phyloP scores from a whole-genome alignment of 2,113 vertebrate genomes.

The Calyptomena viridis region DNA sequence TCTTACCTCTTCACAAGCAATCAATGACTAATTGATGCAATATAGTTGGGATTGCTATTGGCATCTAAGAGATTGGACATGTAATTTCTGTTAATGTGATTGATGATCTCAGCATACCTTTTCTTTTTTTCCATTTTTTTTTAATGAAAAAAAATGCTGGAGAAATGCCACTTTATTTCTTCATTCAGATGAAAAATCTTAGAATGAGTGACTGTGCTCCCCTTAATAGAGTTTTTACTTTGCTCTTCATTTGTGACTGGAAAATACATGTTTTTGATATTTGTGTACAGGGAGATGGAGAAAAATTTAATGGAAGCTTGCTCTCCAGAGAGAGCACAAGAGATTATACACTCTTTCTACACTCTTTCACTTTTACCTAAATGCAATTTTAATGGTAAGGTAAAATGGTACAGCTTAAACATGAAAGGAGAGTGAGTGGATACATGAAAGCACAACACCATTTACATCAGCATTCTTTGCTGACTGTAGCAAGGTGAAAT shows the following conservation, averaged over 20 bases:
- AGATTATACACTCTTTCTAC: neutral
- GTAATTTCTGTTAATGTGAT: neutral
- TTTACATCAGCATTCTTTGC: conserved; percentile 26
- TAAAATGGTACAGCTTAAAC: conserved; percentile 28
- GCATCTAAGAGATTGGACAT: neutral
- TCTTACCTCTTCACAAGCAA: neutral
- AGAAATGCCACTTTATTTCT: conserved; percentile 17
- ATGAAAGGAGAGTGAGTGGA: conserved; percentile 9
- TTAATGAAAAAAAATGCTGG: neutral
- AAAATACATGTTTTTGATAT: conserved; percentile 10
- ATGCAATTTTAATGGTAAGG: conserved; percentile 26
- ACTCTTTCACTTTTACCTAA: conserved; percentile 8
- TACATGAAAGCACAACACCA: neutral
- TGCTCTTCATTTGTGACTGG: conserved; percentile 3
- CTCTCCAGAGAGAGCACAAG: neutral
- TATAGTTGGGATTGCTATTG: neutral
- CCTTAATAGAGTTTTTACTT: conserved; percentile 9
- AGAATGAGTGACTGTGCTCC: neutral
- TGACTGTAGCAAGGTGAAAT: conserved; percentile 60
- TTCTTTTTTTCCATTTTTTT: neutral
- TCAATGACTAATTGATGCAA: conserved; percentile 4
- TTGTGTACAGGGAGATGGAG: neutral
- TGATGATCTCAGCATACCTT: neutral
- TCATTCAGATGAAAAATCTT: neutral
- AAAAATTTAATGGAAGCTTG: conserved; percentile 16